Base-by-base conservation (phyloP, 2,888 invertebrate species). In the Leptopilina drosophilae region DNA sequence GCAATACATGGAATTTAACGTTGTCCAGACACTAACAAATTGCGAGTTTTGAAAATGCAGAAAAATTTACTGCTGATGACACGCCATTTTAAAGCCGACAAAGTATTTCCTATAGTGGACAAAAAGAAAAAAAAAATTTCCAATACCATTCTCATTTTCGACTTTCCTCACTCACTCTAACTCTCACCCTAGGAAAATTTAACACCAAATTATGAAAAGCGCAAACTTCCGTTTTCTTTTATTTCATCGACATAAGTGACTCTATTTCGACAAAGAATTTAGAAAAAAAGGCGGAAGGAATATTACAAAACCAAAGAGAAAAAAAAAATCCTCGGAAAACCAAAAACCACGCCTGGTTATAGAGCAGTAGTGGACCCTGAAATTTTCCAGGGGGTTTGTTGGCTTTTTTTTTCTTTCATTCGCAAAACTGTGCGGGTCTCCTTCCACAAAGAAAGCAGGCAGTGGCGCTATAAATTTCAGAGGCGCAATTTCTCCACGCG, bases 401-500 rank as follows among this genome's bases (percentile, higher is more conserved):
- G 59, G 62, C 64, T 76, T 59, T 46, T 64, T 76, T 46, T 49
- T 76, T 59, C 64, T 64, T 76, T 76, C 64, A 64, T 64, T 59
- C 20, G 42, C 7, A 42, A 62, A 42, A 64, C 15, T n/a, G 15
- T 64, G 64, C 76, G 62, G 46, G 64, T 33, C 33, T 33, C 33
- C 33, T 42, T 42, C 12, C 15, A 76, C 76, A 76, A 76, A 64
- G 64, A 64, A 73, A 73, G 20, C 11, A 73, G 46, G 12, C 76
- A 64, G 20, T 15, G 76, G 11, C 76, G 76, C 76, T 64, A 76
- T 76, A 76, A 76, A 76, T 76, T 76, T 76, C 12, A 12, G 15
- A 76, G 15, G 46, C 15, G 64, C 76, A 64, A 76, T 76, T 76
- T 64, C 76, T 76, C 49, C 76, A 76, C 49, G 76, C 76, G 62